These are phyloP conservation scores for Rhizomys pruinosus DNA, from an alignment of 2,113 vertebrate species.

Conservation along the genomic window DNA sequence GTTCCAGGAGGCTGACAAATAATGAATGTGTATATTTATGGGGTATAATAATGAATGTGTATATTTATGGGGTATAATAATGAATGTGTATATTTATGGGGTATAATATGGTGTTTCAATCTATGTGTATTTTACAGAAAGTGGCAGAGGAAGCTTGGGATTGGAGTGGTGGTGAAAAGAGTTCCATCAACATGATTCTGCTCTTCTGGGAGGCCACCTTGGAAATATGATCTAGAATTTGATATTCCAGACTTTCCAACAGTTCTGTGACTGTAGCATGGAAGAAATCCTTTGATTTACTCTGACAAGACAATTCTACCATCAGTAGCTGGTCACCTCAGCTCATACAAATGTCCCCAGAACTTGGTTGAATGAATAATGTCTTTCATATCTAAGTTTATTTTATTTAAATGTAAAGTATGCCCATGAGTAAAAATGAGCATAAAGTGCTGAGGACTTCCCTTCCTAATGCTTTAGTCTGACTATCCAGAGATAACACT, in stretches of 20 bases:
- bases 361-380: neutral
- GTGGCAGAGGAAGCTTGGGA: neutral
- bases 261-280: neutral
- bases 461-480: neutral
- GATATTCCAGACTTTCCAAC: neutral
- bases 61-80: too few species aligned
- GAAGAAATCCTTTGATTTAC: neutral
- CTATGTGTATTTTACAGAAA: neutral
- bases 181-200: neutral
- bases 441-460: neutral
- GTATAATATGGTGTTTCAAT: too few species aligned
- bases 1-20: neutral
- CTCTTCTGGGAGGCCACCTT: neutral
- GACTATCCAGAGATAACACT: neutral
- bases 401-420: slow-evolving; percentile 39
- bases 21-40: neutral
- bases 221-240: neutral
- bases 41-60: neutral
- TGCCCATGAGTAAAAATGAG: neutral
- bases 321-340: neutral
- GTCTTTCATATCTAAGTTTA: slow-evolving; percentile 2
- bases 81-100: too few species aligned
- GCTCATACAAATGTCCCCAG: neutral
- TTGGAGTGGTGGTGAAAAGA: neutral
- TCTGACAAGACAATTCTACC: neutral